Conservation (phyloP, 2,797 vertebrate genomes). For the Hylomyscus alleni region DNA sequence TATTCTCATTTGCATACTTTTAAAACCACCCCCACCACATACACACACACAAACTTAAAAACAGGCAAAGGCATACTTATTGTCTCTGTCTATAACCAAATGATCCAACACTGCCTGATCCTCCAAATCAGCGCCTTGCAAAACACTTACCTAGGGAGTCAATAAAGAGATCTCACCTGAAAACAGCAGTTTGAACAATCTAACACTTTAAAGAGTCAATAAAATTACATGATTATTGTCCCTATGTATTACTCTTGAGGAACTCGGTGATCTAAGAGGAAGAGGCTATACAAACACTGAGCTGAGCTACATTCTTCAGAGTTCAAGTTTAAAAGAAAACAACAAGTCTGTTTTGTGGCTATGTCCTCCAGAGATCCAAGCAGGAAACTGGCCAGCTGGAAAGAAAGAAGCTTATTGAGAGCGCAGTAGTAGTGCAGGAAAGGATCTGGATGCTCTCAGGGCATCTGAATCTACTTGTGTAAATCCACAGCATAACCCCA, state of each 20-base stretch:
- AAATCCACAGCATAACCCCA: neutral
- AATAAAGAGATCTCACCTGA: constrained; percentile 63
- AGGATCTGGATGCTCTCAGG: neutral
- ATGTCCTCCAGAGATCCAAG: constrained; percentile 24
- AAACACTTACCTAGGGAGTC: constrained; percentile 56
- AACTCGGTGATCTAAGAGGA: neutral
- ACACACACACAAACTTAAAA: neutral
- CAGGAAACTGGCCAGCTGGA: neutral
- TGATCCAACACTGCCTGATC: neutral
- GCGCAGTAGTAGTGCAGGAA: neutral
- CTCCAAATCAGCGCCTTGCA: neutral
- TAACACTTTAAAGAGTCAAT: constrained; percentile 55
- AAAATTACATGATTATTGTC: constrained; percentile 27
- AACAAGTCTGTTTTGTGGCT: constrained; percentile 41
- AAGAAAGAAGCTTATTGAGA: constrained; percentile 44
- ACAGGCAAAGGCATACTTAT: constrained; percentile 13
- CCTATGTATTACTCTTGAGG: neutral
- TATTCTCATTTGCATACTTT: constrained; percentile 44
- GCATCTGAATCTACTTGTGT: neutral
- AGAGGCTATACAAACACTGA: constrained; percentile 7
- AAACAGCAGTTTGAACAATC: constrained; percentile 68
- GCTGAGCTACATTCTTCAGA: neutral
- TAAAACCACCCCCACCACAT: constrained; percentile 4
- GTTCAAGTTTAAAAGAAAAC: constrained; percentile 54
- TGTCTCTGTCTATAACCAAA: constrained; percentile 49